A percentile compares a stretch with the other conserved stretches of the same genome.
Evolutionary conservation across 2,888 invertebrate species (phyloP).

Genomic region (Machimus atricapillus): DNA sequence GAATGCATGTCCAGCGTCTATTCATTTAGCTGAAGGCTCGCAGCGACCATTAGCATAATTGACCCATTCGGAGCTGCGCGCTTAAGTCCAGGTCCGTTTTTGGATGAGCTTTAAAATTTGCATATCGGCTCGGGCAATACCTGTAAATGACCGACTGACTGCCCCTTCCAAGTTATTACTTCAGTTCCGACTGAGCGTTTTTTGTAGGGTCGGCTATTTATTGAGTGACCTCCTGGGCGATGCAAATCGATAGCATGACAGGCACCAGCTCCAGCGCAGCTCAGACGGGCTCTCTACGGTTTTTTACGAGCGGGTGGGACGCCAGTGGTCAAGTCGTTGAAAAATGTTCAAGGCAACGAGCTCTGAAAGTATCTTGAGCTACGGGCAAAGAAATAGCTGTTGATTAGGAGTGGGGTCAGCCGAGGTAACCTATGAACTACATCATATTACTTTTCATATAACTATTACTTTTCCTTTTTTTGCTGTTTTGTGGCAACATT

Average conservation of each 20-base stretch:
- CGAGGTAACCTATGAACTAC: too few relatives aligned
- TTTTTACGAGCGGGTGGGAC: neutral
- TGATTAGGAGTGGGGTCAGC: too few relatives aligned
- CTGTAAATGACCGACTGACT: constrained; percentile 39
- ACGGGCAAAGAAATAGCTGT: neutral
- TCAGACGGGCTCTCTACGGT: neutral
- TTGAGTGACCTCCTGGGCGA: constrained; percentile 22
- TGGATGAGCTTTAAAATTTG: constrained; percentile 41
- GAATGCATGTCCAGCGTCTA: constrained; percentile 35
- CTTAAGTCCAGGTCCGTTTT: constrained; percentile 33
- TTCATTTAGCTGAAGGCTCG: constrained; percentile 19
- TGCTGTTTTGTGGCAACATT: too few relatives aligned
- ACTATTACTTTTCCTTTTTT: too few relatives aligned
- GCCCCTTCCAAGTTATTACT: constrained; percentile 37
- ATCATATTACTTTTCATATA: too few relatives aligned
- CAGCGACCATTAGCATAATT: constrained; percentile 35
- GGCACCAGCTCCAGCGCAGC: neutral
- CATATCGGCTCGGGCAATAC: constrained; percentile 24
- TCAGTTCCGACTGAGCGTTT: constrained; percentile 6
- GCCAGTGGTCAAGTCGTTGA: neutral
- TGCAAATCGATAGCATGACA: constrained; percentile 13
- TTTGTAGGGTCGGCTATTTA: constrained; percentile 18
- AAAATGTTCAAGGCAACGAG: neutral
- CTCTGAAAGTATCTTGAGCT: neutral
- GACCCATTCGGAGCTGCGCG: constrained; percentile 35